These are phyloP conservation scores for Clangula hyemalis DNA, from an alignment of 2,797 vertebrate species.

Conservation along the genomic window DNA sequence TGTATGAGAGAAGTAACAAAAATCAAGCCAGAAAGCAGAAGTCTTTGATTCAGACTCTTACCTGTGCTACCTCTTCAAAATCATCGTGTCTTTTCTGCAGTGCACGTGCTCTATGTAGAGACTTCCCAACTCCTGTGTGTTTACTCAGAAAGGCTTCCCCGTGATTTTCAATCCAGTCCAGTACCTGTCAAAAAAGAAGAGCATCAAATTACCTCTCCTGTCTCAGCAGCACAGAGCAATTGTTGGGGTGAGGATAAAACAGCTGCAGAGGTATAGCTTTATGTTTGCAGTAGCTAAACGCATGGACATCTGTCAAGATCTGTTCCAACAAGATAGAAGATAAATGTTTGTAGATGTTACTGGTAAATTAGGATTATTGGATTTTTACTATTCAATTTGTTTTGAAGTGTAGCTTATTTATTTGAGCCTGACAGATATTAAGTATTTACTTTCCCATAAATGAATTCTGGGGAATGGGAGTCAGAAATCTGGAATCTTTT, in stretches of 20 bases:
- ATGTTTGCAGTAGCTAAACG: neutral
- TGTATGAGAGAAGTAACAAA: neutral
- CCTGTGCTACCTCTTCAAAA: constrained; percentile 97
- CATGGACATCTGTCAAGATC: neutral
- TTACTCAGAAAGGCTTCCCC: constrained; percentile 98
- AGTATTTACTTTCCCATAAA: constrained; percentile 15
- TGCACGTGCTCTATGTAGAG: constrained; percentile 91
- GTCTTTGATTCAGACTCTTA: constrained; percentile 51
- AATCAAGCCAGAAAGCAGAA: neutral
- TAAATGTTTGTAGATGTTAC: neutral
- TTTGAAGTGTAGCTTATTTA: constrained; percentile 11
- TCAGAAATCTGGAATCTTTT: neutral
- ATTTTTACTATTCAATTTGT: constrained; percentile 41
- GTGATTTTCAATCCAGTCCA: constrained; percentile 99
- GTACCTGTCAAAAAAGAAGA: constrained; percentile 81
- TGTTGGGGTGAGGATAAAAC: neutral
- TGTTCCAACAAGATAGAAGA: neutral
- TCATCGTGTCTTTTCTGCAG: constrained; percentile 97
- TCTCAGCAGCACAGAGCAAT: neutral
- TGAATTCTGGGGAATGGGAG: neutral
- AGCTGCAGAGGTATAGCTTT: neutral
- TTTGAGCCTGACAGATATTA: neutral
- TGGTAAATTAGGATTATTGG: constrained; percentile 29
- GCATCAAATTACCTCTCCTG: constrained; percentile 39
- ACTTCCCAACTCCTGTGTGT: constrained; percentile 96